Conservation (phyloP, 1,140 invertebrate species). For the Stegodyphus dumicola region DNA sequence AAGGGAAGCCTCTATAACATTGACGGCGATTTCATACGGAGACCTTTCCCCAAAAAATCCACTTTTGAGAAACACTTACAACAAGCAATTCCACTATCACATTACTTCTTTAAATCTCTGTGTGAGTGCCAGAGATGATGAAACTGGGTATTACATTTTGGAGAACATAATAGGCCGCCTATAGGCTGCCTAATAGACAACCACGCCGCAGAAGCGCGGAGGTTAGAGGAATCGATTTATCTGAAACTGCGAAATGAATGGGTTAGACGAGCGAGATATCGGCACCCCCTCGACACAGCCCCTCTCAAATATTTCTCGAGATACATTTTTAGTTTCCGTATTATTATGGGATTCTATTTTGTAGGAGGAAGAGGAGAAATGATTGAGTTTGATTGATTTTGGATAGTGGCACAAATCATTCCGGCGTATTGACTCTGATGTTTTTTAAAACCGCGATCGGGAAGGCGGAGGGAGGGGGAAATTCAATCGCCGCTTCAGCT, state of each 20-base stretch:
- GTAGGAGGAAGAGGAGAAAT: slow-evolving; percentile 18
- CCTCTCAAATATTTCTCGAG: too few relatives aligned
- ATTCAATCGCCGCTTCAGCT: slow-evolving; percentile 45
- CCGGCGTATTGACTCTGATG: slow-evolving; percentile 21
- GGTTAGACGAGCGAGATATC: slow-evolving; percentile 22
- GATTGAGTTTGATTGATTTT: slow-evolving; percentile 58
- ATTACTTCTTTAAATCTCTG: too few relatives aligned
- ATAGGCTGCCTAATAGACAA: slow-evolving; percentile 32
- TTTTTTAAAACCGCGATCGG: background rate
- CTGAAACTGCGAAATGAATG: slow-evolving; percentile 49
- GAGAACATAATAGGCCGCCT: slow-evolving; percentile 30
- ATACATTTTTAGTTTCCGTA: slow-evolving; percentile 41
- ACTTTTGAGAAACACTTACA: too few relatives aligned
- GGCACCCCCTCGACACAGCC: too few relatives aligned
- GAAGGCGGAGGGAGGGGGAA: background rate
- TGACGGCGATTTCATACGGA: too few relatives aligned
- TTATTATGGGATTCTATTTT: slow-evolving; percentile 36
- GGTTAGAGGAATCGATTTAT: slow-evolving; percentile 38
- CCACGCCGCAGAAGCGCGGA: background rate
- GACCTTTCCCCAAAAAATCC: too few relatives aligned
- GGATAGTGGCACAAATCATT: slow-evolving; percentile 52
- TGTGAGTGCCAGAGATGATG: background rate
- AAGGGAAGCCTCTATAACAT: too few relatives aligned
- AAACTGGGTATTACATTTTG: slow-evolving; percentile 39
- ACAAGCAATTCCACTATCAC: too few relatives aligned